Evolutionary conservation across 2,113 vertebrate genomes (phyloP), one percentile per base, ranked within the genome.

Genomic region (Phocoena phocoena): DNA sequence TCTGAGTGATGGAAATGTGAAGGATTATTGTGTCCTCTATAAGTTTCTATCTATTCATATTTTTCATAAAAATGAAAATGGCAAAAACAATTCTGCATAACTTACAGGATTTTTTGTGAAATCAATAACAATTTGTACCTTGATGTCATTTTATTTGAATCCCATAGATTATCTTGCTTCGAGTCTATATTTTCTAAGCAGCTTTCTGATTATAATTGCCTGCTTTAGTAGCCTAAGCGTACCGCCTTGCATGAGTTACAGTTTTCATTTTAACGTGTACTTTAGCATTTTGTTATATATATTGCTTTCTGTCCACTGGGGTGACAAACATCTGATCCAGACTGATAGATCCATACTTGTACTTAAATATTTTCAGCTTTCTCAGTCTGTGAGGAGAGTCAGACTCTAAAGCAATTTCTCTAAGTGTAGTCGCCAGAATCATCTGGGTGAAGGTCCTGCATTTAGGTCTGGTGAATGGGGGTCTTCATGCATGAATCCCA

Each of bases 131-230:
- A 33, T 91, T 55, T 63, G 23, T 50, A 76, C 18, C 4, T 82
- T 84, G 7, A 80, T 81, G 9, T n/a, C 36, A 95, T 88, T 95
- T 88, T 71, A 85, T 60, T 88, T 74, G 31, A 88, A 58, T 65
- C 31, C 31, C 15, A 38, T 50, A 70, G 23, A 88, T 44, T 12
- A 76, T 65, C 23, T 73, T 91, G 8, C 25, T 91, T 93, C 1
- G 5, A 90, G 38, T 47, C 33, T 60, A 17, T 70, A 53, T n/a
- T 88, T 93, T 70, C 47, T 83, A 86, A 84, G 31, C 10, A 83
- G 13, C 2, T 70, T 91, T 84, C n/a, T 70, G 13, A 50, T 58
- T 82, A 15, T 77, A 86, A 88, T 31, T 71, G 23, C 7, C 14
- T 84, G 31, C 21, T 33, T 91, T 81, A 31, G 20, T 89, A n/a